These are phyloP conservation scores for Polydrusus tereticollis DNA, from an alignment of 2,888 invertebrate species.

Conservation along the genomic window DNA sequence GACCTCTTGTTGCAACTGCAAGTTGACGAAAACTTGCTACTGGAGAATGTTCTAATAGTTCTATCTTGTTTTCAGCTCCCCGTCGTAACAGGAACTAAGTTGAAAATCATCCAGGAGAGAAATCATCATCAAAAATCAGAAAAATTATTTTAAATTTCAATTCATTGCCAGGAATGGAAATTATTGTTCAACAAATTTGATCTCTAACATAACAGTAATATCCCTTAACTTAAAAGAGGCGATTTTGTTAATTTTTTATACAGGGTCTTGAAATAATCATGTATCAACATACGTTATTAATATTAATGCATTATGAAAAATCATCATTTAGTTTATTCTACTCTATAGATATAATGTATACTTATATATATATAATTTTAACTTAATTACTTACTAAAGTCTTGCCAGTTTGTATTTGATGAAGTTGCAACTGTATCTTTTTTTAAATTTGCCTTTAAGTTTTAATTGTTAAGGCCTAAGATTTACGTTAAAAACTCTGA, in stretches of 20 bases:
- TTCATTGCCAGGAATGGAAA: background rate
- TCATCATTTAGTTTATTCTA: constrained; percentile 9
- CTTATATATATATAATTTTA: background rate
- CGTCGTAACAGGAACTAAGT: constrained; percentile 46
- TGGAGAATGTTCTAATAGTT: too few species aligned
- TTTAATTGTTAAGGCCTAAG: constrained; percentile 3
- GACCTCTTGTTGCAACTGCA: too few species aligned
- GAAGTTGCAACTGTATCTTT: background rate
- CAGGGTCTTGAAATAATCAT: constrained; percentile 22
- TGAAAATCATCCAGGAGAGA: background rate
- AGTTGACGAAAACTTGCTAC: too few species aligned
- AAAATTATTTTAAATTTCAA: background rate
- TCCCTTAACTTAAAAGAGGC: background rate
- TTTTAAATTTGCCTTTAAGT: background rate
- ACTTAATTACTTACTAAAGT: background rate
- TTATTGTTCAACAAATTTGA: constrained; percentile 2
- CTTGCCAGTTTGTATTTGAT: background rate
- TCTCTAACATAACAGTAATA: constrained; percentile 2
- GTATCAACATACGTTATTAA: background rate
- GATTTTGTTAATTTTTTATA: constrained; percentile 29
- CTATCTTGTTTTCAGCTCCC: constrained; percentile 34
- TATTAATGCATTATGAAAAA: background rate
- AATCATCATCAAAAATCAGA: constrained; percentile 26
- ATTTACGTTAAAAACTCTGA: too few species aligned
- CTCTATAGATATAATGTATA: constrained; percentile 17